Base-by-base conservation (phyloP, 2,888 invertebrate species). In the Noctua fimbriata region DNA sequence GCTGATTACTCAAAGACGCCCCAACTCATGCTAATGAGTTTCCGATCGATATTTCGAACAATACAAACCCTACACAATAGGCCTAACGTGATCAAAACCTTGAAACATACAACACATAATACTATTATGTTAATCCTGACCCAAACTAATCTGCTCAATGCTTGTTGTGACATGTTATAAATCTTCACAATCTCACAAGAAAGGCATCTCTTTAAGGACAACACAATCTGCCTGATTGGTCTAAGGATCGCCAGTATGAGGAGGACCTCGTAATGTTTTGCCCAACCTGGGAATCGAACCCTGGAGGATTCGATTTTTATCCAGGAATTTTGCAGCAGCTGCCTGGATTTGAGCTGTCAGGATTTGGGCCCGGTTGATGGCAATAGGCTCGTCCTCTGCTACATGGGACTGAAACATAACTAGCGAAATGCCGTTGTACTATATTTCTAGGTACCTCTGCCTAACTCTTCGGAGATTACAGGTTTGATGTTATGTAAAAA, bases 31-130 rank as follows among this genome's bases (percentile, higher is more conserved):
- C n/a, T 44, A 44, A 86, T 41, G 71, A 65, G 49, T 28, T 28
- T 32, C 7, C 21, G 32, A 65, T 73, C 71, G 83, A 83, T 82
- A 70, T n/a, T 47, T 32, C 47, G 10, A 77, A 85, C 82, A 85
- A 82, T 69, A 55, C 60, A 63, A 60, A 14, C 69, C 69, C 14
- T 73, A 44, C 28, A 85, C 82, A 82, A 85, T 28, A 73, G 60
- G 14, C 24, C 21, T 65, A 7, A 81, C 36, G 63, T 65, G 69
- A 73, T 85, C 58, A 55, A 69, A 86, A 77, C 83, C 77, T 82
- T 73, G 77, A 77, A 72, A 55, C 75, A 74, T 55, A 63, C 32
- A 66, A 76, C 55, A 69, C 44, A 69, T 65, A 81, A 69, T 77
- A 83, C 12, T 65, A 65, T 65, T 36, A 65, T 65, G 36, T 65